Evolutionary conservation across 2,888 invertebrate species (phyloP), one percentile per base, ranked within the genome.

Genomic region (Hedya salicella): DNA sequence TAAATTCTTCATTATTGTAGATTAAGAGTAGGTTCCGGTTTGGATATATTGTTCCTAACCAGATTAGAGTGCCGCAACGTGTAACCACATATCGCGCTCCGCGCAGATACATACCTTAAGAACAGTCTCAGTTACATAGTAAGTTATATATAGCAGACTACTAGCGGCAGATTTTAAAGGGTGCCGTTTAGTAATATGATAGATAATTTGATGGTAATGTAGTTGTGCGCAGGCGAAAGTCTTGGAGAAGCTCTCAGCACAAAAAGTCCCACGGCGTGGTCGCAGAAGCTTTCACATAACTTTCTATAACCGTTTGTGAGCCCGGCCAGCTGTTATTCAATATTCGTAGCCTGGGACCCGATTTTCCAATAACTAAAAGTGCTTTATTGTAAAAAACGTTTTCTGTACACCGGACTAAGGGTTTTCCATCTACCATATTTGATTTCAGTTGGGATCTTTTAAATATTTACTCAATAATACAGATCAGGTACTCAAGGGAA

Each of bases 241-340:
- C 6, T n/a, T 9, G 25, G 42, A 17, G 3, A 17, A 50, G 32
- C 49, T 52, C 52, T 52, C n/a, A 9, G 36, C 36, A 36, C 36
- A 36, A 48, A 36, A 17, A 44, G 50, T 52, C 39, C 19, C 39
- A 68, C 73, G 73, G 75, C 76, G 78, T 74, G 73, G 75, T 77
- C 75, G 77, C 78, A 78, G 78, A 79, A 78, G 77, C 75, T 83
- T 81, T 80, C 76, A 81, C 83, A 82, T 82, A 80, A 82, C 80
- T 81, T 81, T 76, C 80, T 80, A 82, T 81, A 83, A 82, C 72
- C 73, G 76, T 25, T 59, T 57, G 32, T 44, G 44, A 68, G 70
- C 64, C 68, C 70, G 74, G 71, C 75, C 73, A 74, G 72, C 75
- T 77, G 76, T 80, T 84, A 84, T 82, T 81, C 78, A 84, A 84